Evolutionary conservation across 2,888 invertebrate species (phyloP).

Genomic region (Microplitis deprimator): DNA sequence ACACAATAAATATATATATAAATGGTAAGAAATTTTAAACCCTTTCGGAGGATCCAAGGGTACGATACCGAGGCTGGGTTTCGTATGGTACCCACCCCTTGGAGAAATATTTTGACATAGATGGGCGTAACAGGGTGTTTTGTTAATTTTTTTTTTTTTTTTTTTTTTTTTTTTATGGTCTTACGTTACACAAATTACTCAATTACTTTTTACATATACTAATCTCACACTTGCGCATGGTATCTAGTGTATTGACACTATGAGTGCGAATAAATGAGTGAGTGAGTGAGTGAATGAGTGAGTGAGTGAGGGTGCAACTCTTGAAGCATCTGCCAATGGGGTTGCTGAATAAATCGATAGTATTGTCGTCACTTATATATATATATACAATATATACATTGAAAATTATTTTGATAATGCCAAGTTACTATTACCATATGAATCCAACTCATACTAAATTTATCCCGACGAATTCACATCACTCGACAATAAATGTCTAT

Average conservation of each 20-base stretch:
- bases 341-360: neutral
- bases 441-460: neutral
- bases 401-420: neutral
- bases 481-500: neutral
- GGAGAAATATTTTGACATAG: slow-evolving; percentile 69
- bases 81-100: slow-evolving; percentile 42
- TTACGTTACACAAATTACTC: slow-evolving; percentile 26
- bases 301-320: neutral
- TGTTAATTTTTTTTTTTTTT: slow-evolving; percentile 14
- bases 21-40: slow-evolving; percentile 52
- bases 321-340: neutral
- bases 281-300: neutral
- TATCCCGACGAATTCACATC: neutral
- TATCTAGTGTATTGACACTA: neutral
- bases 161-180: slow-evolving; percentile 38
- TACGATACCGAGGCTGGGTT: neutral
- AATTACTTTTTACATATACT: neutral
- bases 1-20: slow-evolving; percentile 33
- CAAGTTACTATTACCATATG: neutral
- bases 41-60: slow-evolving; percentile 44
- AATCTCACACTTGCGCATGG: neutral
- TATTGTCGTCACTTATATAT: slow-evolving; percentile 9
- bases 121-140: slow-evolving; percentile 60
- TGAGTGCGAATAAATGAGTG: neutral
- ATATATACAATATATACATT: neutral